phyloP scores from a whole-genome alignment of 2,888 invertebrate species.

The Opisthograptis luteolata region DNA sequence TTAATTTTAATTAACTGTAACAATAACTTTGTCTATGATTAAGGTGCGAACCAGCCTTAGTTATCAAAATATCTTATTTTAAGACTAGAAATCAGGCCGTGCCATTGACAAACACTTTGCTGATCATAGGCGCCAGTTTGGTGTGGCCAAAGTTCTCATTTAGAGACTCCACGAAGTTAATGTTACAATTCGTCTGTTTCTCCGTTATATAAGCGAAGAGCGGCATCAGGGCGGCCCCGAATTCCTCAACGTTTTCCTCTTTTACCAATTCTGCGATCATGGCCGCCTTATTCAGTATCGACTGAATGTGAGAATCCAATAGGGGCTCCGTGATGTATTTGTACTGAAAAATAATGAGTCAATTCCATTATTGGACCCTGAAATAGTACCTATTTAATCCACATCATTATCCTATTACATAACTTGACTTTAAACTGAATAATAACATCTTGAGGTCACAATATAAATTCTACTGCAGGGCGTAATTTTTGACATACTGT shows the following conservation, averaged over 20 bases:
- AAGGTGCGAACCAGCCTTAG: no score
- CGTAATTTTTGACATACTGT: no score
- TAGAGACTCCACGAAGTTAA: slow-evolving; percentile 42
- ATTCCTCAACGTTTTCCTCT: slow-evolving; percentile 51
- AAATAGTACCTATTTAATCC: no score
- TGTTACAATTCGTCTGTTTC: slow-evolving; percentile 48
- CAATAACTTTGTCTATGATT: no score
- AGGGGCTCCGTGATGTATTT: slow-evolving; percentile 64
- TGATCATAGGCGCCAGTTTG: slow-evolving; percentile 19
- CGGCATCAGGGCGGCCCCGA: slow-evolving; percentile 54
- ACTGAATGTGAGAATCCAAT: slow-evolving; percentile 51
- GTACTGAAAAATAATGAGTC: slow-evolving; percentile 72
- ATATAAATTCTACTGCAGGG: no score
- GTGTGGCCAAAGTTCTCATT: slow-evolving; percentile 19
- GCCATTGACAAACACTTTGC: slow-evolving; percentile 37
- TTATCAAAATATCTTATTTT: no score
- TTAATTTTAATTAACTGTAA: no score
- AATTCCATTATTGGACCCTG: no score
- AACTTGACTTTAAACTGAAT: no score
- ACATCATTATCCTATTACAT: no score
- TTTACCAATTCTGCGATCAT: slow-evolving; percentile 47
- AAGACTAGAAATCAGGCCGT: slow-evolving; percentile 8
- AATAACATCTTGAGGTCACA: no score
- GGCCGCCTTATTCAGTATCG: slow-evolving; percentile 50
- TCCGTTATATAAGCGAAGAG: slow-evolving; percentile 62